Conservation (phyloP, 1,140 invertebrate species). For the Marisa cornuarietis region DNA sequence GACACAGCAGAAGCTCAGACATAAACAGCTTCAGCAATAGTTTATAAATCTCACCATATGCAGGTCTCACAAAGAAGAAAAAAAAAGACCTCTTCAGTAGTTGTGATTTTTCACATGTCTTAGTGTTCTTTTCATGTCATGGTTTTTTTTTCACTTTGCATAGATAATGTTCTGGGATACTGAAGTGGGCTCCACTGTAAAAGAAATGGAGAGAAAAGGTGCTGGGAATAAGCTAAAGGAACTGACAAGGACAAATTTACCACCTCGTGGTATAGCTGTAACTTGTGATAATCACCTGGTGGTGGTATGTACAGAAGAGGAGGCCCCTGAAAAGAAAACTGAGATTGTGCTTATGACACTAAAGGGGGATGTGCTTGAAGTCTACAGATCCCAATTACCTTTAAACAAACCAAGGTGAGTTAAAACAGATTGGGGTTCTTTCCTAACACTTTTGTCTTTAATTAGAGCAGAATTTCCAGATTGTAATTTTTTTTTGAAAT, state of each 20-base stretch:
- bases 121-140: too few species aligned
- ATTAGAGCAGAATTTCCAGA: background rate
- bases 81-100: too few species aligned
- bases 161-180: constrained; percentile 16
- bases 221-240: background rate
- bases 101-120: too few species aligned
- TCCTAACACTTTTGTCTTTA: background rate
- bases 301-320: constrained; percentile 4
- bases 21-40: too few species aligned
- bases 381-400: background rate
- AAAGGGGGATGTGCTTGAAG: background rate
- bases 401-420: background rate
- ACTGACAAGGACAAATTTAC: constrained; percentile 1
- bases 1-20: too few species aligned
- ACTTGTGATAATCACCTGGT: constrained; percentile 23
- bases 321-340: background rate
- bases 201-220: background rate
- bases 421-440: background rate
- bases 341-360: constrained; percentile 15
- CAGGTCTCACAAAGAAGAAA: too few species aligned
- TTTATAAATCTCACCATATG: too few species aligned
- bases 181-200: constrained; percentile 5
- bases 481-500: background rate
- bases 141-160: too few species aligned
- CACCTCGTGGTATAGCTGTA: constrained; percentile 17